Base-by-base conservation (phyloP, 1,140 invertebrate genomes). In the Euura lappo region DNA sequence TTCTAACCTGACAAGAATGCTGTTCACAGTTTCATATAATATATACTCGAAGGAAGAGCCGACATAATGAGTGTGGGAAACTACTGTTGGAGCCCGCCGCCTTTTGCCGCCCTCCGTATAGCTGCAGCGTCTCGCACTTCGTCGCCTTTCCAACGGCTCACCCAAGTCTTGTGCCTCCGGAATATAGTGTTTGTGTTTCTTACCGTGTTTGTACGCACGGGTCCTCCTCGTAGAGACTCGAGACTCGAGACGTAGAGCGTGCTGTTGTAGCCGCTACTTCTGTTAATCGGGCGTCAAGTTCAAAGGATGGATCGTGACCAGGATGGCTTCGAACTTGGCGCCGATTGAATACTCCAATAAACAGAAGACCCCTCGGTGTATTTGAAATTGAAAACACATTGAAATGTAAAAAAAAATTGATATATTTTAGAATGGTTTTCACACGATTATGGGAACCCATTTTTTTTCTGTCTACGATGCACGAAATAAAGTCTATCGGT, bases 11-110 rank as follows among this genome's bases (percentile, higher is more conserved):
- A 47, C 3, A 70, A 70, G 69, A 70, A 70, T 70, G 69, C 69
- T 47, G 44, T 70, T 44, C 69, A 70, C n/a, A 70, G 69, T 70
- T 70, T 70, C 45, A 70, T 28, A 28, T 28, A 28, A 28, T 28
- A 28, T 28, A 28, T 70, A 70, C 69, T 47, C 11, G 66, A 68
- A 8, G 6, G 8, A 11, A 11, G 45, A 45, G 69, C 69, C 45
- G 44, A 47, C 45, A 28, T 70, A 70, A 70, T 70, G 69, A 70
- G 69, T 70, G 69, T 70, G 69, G 69, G 69, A 70, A 70, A 70
- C 44, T 42, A 70, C 69, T 44, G 11, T 45, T 42, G 44, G 51
- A 60, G 51, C 13, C 51, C 51, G 51, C 51, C 51, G 51, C 51
- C 51, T n/a, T 60, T 60, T 60, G 51, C 51, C 51, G 51, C 51